Evolutionary conservation across 2,113 vertebrate genomes (phyloP).

Genomic region (Halichoeres trimaculatus): DNA sequence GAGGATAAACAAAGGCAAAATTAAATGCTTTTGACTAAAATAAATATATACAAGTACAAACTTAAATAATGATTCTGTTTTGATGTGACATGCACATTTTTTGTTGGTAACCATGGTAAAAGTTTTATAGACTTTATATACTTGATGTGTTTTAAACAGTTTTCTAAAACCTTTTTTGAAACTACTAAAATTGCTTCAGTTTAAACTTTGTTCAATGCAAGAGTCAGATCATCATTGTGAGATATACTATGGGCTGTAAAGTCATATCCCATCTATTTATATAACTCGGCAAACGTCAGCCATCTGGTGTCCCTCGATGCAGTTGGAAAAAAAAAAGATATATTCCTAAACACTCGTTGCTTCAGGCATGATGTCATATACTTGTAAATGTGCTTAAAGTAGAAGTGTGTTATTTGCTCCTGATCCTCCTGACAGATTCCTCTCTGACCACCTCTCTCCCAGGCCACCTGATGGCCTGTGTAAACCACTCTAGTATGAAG

Average conservation of each 20-base stretch:
- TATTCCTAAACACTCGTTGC: slow-evolving; percentile 33
- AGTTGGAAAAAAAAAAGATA: slow-evolving; percentile 24
- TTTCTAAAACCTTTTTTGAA: neutral
- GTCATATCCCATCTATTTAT: neutral
- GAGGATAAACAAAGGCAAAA: neutral
- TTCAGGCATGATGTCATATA: slow-evolving; percentile 22
- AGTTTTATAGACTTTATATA: too few species aligned
- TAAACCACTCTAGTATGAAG: slow-evolving; percentile 31
- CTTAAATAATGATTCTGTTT: neutral
- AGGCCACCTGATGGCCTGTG: slow-evolving; percentile 63
- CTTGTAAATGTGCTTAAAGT: slow-evolving; percentile 44
- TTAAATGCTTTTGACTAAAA: neutral
- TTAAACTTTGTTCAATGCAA: too few species aligned
- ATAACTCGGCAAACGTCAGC: slow-evolving; percentile 16
- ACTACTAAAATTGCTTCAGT: too few species aligned
- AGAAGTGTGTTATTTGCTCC: slow-evolving; percentile 35
- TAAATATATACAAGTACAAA: neutral
- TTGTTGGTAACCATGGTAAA: too few species aligned
- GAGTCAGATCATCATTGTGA: too few species aligned
- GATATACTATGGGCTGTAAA: too few species aligned
- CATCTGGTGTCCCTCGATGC: slow-evolving; percentile 57
- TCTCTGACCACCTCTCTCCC: slow-evolving; percentile 26
- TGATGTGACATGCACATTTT: neutral
- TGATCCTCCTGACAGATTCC: slow-evolving; percentile 37
- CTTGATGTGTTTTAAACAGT: too few species aligned